A percentile compares a stretch with the other conserved stretches of the same genome.
phyloP scores from a whole-genome alignment of 1,140 invertebrate species.

The Drosophila mojavensis region DNA sequence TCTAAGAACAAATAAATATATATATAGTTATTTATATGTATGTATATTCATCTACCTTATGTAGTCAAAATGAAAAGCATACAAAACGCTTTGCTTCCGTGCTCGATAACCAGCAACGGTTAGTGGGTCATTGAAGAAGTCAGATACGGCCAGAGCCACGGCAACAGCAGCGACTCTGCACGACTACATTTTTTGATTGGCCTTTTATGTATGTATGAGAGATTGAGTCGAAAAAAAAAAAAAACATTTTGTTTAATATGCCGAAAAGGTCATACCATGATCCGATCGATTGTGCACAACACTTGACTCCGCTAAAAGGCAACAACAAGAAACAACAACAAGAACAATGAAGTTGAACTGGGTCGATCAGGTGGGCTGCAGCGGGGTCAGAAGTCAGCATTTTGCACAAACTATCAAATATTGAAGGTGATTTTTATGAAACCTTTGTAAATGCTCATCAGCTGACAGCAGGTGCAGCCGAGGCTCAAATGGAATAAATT shows the following conservation, averaged over 20 bases:
- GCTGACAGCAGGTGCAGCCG: no score
- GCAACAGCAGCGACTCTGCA: constrained; percentile 21
- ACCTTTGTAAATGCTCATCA: neutral
- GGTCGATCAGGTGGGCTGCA: constrained; percentile 25
- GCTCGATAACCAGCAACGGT: constrained; percentile 10
- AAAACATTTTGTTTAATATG: constrained; percentile 33
- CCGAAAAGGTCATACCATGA: constrained; percentile 42
- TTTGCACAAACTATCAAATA: constrained; percentile 1
- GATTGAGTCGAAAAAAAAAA: constrained; percentile 2
- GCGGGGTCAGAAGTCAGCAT: constrained; percentile 4
- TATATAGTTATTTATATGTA: neutral
- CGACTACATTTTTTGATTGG: constrained; percentile 36
- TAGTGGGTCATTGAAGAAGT: constrained; percentile 49
- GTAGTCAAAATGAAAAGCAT: neutral
- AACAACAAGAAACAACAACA: neutral
- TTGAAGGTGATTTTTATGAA: neutral
- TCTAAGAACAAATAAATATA: neutral
- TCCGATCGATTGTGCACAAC: constrained; percentile 14
- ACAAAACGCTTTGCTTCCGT: constrained; percentile 18
- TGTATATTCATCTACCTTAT: neutral
- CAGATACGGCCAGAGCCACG: constrained; percentile 11
- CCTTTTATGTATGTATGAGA: constrained; percentile 40
- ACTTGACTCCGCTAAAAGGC: constrained; percentile 29
- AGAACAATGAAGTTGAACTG: constrained; percentile 8
- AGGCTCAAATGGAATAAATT: no score